Evolutionary conservation across 1,140 invertebrate genomes (phyloP).

Genomic region (Drosophila sechellia): DNA sequence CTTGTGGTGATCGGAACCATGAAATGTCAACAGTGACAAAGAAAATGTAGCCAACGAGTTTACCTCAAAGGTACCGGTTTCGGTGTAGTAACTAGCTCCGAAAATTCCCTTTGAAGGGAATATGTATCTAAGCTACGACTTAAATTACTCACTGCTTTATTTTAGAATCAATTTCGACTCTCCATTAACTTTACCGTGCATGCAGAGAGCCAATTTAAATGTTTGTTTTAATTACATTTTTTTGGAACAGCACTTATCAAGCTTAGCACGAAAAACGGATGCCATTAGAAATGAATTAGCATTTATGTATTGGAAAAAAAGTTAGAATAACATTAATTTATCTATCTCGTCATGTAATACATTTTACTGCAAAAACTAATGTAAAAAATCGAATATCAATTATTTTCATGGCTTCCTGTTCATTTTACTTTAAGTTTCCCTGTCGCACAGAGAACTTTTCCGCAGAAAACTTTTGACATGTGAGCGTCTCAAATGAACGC

Average conservation of each 20-base stretch:
- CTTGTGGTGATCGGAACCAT: conserved; percentile 20
- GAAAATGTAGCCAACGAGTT: background rate
- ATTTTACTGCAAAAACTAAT: conserved; percentile 31
- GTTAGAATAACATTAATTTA: conserved; percentile 3
- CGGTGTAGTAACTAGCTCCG: no score
- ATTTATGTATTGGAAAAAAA: conserved; percentile 16
- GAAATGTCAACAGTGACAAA: conserved; percentile 30
- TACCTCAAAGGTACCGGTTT: background rate
- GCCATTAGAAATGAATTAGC: conserved; percentile 33
- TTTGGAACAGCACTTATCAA: background rate
- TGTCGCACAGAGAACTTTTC: conserved; percentile 6
- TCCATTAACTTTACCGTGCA: background rate
- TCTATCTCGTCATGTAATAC: conserved; percentile 2
- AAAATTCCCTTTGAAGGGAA: no score
- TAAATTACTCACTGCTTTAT: no score
- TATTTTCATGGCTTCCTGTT: background rate
- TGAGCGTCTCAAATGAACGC: conserved; percentile 52
- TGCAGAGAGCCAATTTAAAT: background rate
- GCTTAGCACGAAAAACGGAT: conserved; percentile 1
- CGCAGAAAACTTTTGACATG: conserved; percentile 43
- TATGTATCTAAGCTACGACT: no score
- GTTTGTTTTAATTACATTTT: background rate
- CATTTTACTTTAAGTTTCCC: conserved; percentile 5
- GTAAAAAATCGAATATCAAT: background rate
- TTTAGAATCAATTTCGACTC: no score